Percentiles rank a stretch among this genome's conserved stretches.
Conservation (phyloP, 64 coral and sea anemone species). For the Dendronephthya gigantea region DNA sequence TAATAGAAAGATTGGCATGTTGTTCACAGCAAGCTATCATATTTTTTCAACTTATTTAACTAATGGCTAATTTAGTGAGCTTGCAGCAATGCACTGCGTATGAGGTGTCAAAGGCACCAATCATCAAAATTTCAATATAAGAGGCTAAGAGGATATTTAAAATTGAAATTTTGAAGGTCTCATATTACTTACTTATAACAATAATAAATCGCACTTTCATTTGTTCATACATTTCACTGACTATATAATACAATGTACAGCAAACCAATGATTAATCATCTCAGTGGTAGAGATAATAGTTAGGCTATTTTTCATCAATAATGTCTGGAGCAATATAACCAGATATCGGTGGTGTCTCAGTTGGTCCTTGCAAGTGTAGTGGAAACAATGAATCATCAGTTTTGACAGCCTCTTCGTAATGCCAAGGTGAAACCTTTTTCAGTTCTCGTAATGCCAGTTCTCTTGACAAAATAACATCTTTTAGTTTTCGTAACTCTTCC, state of each 20-base stretch:
- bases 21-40: too few relatives aligned
- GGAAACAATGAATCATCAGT: slow-evolving; percentile 68
- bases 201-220: neutral
- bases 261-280: neutral
- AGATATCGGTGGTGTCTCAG: slow-evolving; percentile 72
- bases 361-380: slow-evolving; percentile 71
- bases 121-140: too few relatives aligned
- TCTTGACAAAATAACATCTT: slow-evolving; percentile 65
- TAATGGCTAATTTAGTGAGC: too few relatives aligned
- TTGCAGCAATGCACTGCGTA: too few relatives aligned
- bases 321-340: slow-evolving; percentile 80
- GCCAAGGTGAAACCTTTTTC: slow-evolving; percentile 64
- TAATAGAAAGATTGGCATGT: neutral
- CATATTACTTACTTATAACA: too few relatives aligned
- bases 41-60: too few relatives aligned
- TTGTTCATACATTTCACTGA: neutral
- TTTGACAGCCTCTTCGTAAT: slow-evolving; percentile 80
- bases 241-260: neutral
- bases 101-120: too few relatives aligned
- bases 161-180: too few relatives aligned
- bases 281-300: too few relatives aligned
- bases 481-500: slow-evolving; percentile 77
- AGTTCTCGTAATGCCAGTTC: slow-evolving; percentile 85
- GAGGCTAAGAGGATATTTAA: too few relatives aligned
- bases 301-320: slow-evolving; percentile 31